Evolutionary conservation across 30 jellyfish, hydroid and myxozoan genomes (phyloP).

Genomic region (Aurelia sp.): DNA sequence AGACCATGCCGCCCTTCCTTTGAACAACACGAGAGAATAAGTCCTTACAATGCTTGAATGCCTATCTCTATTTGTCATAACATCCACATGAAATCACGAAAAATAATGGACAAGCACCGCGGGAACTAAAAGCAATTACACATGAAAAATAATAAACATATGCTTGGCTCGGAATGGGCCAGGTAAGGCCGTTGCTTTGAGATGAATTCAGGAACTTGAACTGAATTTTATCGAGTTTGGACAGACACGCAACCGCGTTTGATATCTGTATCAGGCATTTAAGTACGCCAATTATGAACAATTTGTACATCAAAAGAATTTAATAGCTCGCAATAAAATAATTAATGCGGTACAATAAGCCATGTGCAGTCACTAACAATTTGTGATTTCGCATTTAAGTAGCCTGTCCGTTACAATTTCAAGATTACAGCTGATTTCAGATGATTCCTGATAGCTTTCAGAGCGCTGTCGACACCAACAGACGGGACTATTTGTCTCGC

Average conservation of each 20-base stretch:
- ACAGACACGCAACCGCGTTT: too few species aligned
- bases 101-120: not conserved
- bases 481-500: conserved; percentile 8
- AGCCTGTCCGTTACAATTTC: not conserved
- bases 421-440: not conserved
- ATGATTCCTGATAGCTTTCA: not conserved
- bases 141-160: too few species aligned
- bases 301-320: conserved; percentile 53
- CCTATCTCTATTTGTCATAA: conserved; percentile 38
- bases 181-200: too few species aligned
- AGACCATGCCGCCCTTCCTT: conserved; percentile 66
- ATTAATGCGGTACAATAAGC: conserved; percentile 33
- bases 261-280: too few species aligned
- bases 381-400: conserved; percentile 30
- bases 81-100: conserved; percentile 36
- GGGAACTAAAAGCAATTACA: not conserved
- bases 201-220: too few species aligned
- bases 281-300: conserved; percentile 45
- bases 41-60: conserved; percentile 17
- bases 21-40: conserved; percentile 43
- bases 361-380: not conserved
- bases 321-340: conserved; percentile 69
- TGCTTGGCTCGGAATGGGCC: too few species aligned
- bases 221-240: too few species aligned
- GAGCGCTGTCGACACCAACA: not conserved